Evolutionary conservation across 2,888 invertebrate species (phyloP).

Genomic region (Morinoia aosen): DNA sequence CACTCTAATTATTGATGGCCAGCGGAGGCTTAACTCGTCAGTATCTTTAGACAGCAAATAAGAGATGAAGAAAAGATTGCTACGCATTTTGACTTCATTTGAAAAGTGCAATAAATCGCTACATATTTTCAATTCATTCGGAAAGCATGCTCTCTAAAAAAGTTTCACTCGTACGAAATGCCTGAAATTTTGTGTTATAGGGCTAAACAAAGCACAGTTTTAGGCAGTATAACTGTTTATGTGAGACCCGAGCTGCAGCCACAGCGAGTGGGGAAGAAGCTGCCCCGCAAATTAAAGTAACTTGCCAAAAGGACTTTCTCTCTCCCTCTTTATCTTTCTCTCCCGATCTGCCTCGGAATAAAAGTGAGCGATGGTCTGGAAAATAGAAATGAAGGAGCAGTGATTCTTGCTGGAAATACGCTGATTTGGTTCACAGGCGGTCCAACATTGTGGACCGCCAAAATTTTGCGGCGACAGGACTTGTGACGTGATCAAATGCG

Average conservation of each 20-base stretch:
- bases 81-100: neutral
- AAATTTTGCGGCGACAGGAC: neutral
- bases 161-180: neutral
- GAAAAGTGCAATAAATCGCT: neutral
- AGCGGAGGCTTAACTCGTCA: neutral
- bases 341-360: neutral
- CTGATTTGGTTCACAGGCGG: neutral
- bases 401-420: slow-evolving; percentile 10
- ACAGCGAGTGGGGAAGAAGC: neutral
- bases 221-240: neutral
- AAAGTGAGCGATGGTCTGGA: slow-evolving; percentile 12
- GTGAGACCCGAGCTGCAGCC: neutral
- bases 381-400: slow-evolving; percentile 17
- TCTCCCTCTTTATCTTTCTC: slow-evolving; percentile 4
- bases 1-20: neutral
- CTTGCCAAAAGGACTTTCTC: neutral
- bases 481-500: neutral
- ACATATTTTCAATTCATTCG: neutral
- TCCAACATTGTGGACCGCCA: neutral
- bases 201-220: neutral
- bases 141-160: neutral
- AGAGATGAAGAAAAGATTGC: neutral
- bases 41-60: neutral
- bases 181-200: neutral
- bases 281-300: slow-evolving; percentile 3